Evolutionary conservation across 2,113 vertebrate genomes (phyloP).

Genomic region (Microtus montanus): DNA sequence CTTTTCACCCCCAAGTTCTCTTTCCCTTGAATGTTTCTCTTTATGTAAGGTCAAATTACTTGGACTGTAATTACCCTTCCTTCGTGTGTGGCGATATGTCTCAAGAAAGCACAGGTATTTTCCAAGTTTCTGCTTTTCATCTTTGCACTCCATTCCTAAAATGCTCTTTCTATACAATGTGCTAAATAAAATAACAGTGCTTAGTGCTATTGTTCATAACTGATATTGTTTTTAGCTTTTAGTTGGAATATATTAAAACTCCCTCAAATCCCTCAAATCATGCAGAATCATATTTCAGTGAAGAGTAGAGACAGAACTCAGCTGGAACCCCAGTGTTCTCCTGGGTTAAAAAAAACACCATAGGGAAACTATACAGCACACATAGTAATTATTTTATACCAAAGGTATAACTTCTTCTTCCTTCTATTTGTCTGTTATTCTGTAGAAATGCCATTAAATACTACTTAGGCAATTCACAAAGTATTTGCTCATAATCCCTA

Average conservation of each 20-base stretch:
- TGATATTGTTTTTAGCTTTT: neutral
- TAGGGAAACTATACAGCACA: neutral
- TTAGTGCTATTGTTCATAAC: neutral
- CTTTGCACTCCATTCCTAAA: neutral
- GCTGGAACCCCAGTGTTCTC: neutral
- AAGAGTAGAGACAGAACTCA: neutral
- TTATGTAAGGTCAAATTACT: neutral
- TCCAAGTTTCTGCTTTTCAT: conserved; percentile 30
- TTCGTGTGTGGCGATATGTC: neutral
- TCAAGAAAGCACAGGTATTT: neutral
- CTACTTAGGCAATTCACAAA: neutral
- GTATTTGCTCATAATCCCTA: neutral
- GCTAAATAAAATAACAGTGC: neutral
- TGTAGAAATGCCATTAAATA: conserved; percentile 26
- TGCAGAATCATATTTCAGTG: neutral
- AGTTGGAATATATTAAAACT: neutral
- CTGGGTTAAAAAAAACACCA: neutral
- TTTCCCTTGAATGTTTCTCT: neutral
- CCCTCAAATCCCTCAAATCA: neutral
- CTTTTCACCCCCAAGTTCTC: neutral
- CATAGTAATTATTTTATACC: neutral
- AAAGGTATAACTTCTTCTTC: conserved; percentile 19
- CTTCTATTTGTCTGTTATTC: conserved; percentile 4
- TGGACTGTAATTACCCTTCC: neutral
- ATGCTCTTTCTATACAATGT: neutral